These are phyloP conservation scores for Hirtodrosophila cameraria DNA, from an alignment of 2,888 invertebrate species.

Conservation along the genomic window DNA sequence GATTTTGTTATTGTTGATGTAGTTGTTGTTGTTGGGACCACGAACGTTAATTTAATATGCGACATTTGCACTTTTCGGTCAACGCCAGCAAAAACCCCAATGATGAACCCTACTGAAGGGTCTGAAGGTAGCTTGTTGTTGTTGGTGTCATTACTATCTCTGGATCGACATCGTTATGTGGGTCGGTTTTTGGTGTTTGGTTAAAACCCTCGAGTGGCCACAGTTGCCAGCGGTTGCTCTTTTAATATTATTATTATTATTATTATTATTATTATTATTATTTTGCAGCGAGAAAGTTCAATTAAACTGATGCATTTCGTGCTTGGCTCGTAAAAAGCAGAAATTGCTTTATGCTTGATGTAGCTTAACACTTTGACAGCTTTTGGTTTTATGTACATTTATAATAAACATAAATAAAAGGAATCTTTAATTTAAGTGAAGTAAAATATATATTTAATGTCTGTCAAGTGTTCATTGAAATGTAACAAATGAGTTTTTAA, in stretches of 20 bases:
- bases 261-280: constrained; percentile 19
- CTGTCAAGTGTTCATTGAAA: too few relatives aligned
- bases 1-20: constrained; percentile 31
- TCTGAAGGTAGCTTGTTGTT: constrained; percentile 1
- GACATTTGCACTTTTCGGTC: constrained; percentile 76
- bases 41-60: constrained; percentile 76
- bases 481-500: too few relatives aligned
- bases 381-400: background rate
- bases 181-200: constrained; percentile 8
- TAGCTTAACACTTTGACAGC: constrained; percentile 21
- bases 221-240: background rate
- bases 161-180: constrained; percentile 33
- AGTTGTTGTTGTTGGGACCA: constrained; percentile 13
- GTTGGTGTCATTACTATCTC: constrained; percentile 18
- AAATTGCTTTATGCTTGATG: constrained; percentile 27
- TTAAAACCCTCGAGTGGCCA: background rate
- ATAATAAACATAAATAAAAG: background rate
- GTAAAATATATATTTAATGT: too few relatives aligned
- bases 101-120: constrained; percentile 12
- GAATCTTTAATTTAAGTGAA: background rate
- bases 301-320: constrained; percentile 62
- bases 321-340: constrained; percentile 35
- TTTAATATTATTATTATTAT: constrained; percentile 16
- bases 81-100: constrained; percentile 16
- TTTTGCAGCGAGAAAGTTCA: constrained; percentile 57